phyloP scores from a whole-genome alignment of 2,888 invertebrate genomes.

The Hylaea fasciaria region DNA sequence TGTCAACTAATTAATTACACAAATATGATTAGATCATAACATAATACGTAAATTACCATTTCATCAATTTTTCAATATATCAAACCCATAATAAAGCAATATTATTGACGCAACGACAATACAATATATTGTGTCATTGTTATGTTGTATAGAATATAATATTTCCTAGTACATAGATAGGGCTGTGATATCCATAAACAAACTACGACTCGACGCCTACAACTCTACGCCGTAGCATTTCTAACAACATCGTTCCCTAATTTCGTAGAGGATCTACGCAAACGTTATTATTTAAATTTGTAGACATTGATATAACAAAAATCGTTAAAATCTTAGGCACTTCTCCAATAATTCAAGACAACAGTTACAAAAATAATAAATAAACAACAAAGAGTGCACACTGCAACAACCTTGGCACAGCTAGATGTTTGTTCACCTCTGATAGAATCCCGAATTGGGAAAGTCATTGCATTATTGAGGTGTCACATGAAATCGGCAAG shows the following conservation, averaged over 20 bases:
- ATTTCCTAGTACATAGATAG: too few relatives aligned
- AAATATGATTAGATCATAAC: too few relatives aligned
- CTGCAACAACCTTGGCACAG: slow-evolving; percentile 12
- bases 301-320: too few relatives aligned
- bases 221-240: background rate
- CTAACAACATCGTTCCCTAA: background rate
- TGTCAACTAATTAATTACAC: too few relatives aligned
- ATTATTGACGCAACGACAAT: too few relatives aligned
- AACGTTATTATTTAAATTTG: background rate
- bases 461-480: slow-evolving; percentile 14
- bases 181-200: background rate
- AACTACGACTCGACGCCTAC: background rate
- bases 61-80: too few relatives aligned
- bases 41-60: too few relatives aligned
- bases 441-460: slow-evolving; percentile 7
- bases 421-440: background rate
- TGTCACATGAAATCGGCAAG: slow-evolving; percentile 24
- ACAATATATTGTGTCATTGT: too few relatives aligned
- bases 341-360: too few relatives aligned
- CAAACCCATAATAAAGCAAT: too few relatives aligned
- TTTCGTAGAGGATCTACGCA: slow-evolving; percentile 19
- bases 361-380: background rate
- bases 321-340: too few relatives aligned
- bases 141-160: too few relatives aligned
- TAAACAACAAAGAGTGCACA: slow-evolving; percentile 4